These are phyloP conservation scores for Neoniphon sammara DNA, from an alignment of 2,797 vertebrate genomes.

Conservation along the genomic window DNA sequence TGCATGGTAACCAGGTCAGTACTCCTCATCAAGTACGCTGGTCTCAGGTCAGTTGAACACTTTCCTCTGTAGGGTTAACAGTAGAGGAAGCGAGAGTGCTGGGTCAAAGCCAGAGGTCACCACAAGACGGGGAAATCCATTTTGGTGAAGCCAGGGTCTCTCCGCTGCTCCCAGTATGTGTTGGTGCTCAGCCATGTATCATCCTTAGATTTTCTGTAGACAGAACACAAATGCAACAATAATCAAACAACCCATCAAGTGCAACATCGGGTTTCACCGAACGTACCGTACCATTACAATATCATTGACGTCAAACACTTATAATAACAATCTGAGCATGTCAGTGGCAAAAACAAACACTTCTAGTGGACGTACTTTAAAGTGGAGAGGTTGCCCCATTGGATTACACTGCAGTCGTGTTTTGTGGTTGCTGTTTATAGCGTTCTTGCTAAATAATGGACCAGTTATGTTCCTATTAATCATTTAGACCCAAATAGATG, in stretches of 20 bases:
- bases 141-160: constrained; percentile 90
- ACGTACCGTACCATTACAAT: too few relatives aligned
- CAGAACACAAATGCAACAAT: constrained; percentile 9
- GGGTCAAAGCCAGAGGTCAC: constrained; percentile 79
- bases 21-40: not conserved
- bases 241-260: not conserved
- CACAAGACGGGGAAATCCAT: constrained; percentile 91
- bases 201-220: constrained; percentile 87
- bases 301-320: too few relatives aligned
- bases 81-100: constrained; percentile 2
- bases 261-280: too few relatives aligned
- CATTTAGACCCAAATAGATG: too few relatives aligned
- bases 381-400: too few relatives aligned
- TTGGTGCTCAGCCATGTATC: constrained; percentile 93
- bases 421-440: too few relatives aligned
- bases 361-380: too few relatives aligned
- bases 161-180: constrained; percentile 91
- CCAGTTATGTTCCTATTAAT: too few relatives aligned
- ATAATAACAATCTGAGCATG: too few relatives aligned
- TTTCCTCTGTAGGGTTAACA: constrained; percentile 22
- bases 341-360: too few relatives aligned
- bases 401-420: too few relatives aligned
- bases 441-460: too few relatives aligned
- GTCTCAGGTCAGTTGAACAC: constrained; percentile 43
- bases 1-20: constrained; percentile 34